Evolutionary conservation across 2,113 vertebrate species (phyloP).

Genomic region (Chitala chitala): DNA sequence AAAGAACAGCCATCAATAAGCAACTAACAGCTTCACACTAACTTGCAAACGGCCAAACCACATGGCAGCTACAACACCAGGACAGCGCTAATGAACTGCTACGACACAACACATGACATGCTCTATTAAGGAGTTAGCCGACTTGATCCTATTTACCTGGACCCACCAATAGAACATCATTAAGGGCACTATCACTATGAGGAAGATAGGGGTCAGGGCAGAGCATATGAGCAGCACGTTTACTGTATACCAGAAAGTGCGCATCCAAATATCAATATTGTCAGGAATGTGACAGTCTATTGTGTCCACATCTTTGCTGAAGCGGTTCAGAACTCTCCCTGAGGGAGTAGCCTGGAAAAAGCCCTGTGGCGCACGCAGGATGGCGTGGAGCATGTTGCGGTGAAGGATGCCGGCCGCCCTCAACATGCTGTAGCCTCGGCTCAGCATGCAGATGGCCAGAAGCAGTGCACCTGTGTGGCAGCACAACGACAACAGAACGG

Average conservation of each 20-base stretch:
- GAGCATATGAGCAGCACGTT: conserved; percentile 74
- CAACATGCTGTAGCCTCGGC: conserved; percentile 65
- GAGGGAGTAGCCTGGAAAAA: conserved; percentile 69
- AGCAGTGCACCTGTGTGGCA: conserved; percentile 61
- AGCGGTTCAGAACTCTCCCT: conserved; percentile 71
- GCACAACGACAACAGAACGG: conserved; percentile 20
- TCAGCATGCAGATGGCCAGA: conserved; percentile 63
- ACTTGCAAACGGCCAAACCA: conserved; percentile 34
- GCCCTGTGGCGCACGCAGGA: conserved; percentile 64
- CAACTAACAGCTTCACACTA: background rate
- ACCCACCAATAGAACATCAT: conserved; percentile 74
- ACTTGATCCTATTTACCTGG: conserved; percentile 71
- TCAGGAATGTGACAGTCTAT: conserved; percentile 69
- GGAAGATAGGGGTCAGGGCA: conserved; percentile 70
- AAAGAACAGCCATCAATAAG: conserved; percentile 32
- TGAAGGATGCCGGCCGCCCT: conserved; percentile 60
- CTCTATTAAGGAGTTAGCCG: conserved; percentile 61
- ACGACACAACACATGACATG: conserved; percentile 52
- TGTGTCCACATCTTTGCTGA: conserved; percentile 71
- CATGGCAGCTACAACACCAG: conserved; percentile 36
- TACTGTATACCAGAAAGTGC: conserved; percentile 74
- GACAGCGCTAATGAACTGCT: conserved; percentile 30
- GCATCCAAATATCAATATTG: conserved; percentile 75
- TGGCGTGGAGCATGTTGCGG: conserved; percentile 60
- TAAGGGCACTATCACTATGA: conserved; percentile 70